Evolutionary conservation across 2,113 vertebrate species (phyloP), one percentile per base, ranked within the genome.

Genomic region (Anguilla japonica): DNA sequence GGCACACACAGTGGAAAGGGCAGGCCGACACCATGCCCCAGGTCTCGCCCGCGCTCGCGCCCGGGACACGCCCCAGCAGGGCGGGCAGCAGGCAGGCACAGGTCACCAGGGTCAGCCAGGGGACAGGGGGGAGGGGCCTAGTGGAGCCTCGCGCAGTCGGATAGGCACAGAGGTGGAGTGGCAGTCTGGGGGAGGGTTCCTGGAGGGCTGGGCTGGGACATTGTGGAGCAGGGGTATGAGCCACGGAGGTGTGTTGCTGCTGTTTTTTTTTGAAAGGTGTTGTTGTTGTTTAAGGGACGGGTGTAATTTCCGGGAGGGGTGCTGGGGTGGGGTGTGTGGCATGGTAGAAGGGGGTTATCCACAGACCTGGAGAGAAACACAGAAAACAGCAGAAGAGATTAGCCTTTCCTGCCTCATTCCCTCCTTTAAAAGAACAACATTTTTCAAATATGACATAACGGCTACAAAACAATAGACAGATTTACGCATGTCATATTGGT

Each of bases 1-100:
- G 96, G 92, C 97, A 98, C 85, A 97, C 96, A 15, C 97, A 98
- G 91, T 97, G 97, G 90, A 97, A 96, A 3, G 97, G 97, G 87
- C 97, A 98, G 92, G 94, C 91, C 3, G 95, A 96, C 87, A 96
- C 95, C 90, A 95, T 91, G 16, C 95, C 95, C 95, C 95, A 96
- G 53, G 95, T 96, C 91, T 96, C 95, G 43, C 96, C 95, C 0
- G 96, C 96, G 1, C 93, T 95, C 90, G 88, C 93, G 86, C 91
- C 95, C 86, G 84, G 88, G 92, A 16, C 93, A 87, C 91, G 93
- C 78, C 91, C 91, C 91, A 93, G 90, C 89, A 95, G 88, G 67
- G 86, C 83, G 40, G 83, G 91, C 90, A 95, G 86, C 88, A 96
- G 93, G 79, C 85, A 87, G 91, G 91, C 95, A 92, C 94, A 95